Evolutionary conservation across 2,888 invertebrate genomes (phyloP), one percentile per base, ranked within the genome.

Genomic region (Drosophila quinaria): DNA sequence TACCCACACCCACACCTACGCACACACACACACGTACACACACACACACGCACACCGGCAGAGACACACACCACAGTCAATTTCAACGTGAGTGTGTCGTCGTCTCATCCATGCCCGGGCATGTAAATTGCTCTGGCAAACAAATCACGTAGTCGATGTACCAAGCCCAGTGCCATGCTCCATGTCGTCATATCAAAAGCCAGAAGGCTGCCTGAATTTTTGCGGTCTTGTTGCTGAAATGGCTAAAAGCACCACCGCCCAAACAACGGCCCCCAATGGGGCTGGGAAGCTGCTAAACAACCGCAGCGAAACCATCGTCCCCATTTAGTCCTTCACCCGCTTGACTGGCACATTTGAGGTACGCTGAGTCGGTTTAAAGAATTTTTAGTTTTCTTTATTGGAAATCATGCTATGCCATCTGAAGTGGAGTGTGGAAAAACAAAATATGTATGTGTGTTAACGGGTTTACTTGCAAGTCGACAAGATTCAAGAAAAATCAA

Each of bases 61-160:
- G 49, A 50, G 50, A 50, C n/a, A 47, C 41, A 42, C 33, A 55
- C 33, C 50, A 50, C 62, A 63, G 22, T 25, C 70, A 58, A 47
- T 47, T 31, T 19, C 35, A 42, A 61, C 5, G 51, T 51, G 33
- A 49, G 47, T 47, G 29, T 19, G 13, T 33, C 55, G 50, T 39
- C 37, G 19, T 41, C 59, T 49, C 59, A 69, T 68, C 54, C 79
- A 62, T 70, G 77, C 52, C 63, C 61, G 52, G 59, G 69, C 80
- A 82, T 83, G 86, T 85, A 88, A 88, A 87, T 87, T 85, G 78
- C 78, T 81, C 80, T 66, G 73, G 87, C 81, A 85, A 84, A 87
- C 87, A 84, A 85, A 85, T 85, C 83, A 83, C 83, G 83, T 83
- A 82, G 52, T 74, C 60, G 74, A 51, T 65, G 62, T 82, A 61